Percentiles rank a stretch among this genome's conserved stretches.
These are phyloP conservation scores for Ennomos quercinarius DNA, from an alignment of 2,888 invertebrate species.

Conservation along the genomic window DNA sequence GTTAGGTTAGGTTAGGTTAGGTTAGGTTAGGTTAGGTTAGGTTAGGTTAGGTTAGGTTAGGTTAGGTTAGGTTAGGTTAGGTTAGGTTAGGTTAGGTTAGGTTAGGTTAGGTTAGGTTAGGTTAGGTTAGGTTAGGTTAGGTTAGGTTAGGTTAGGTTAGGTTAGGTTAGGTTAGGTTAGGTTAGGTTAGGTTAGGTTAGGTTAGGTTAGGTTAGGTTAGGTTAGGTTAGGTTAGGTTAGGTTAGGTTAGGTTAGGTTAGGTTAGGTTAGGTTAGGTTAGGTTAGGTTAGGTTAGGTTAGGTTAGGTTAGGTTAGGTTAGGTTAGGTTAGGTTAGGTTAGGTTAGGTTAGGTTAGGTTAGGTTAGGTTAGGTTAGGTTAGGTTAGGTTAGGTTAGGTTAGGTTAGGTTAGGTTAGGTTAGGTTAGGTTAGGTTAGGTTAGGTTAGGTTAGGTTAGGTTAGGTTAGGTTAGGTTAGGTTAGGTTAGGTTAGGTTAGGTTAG, in stretches of 20 bases:
- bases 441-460: slow-evolving; percentile 32
- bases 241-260: slow-evolving; percentile 12
- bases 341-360: slow-evolving; percentile 15
- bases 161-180: slow-evolving; percentile 12
- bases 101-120: slow-evolving; percentile 10
- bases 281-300: slow-evolving; percentile 12
- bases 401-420: slow-evolving; percentile 25
- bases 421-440: slow-evolving; percentile 25
- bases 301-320: slow-evolving; percentile 20
- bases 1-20: slow-evolving; percentile 15
- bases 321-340: slow-evolving; percentile 14
- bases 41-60: slow-evolving; percentile 12
- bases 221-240: slow-evolving; percentile 12
- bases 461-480: slow-evolving; percentile 36
- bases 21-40: slow-evolving; percentile 14
- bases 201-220: slow-evolving; percentile 12
- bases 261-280: slow-evolving; percentile 14
- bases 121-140: slow-evolving; percentile 13
- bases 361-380: slow-evolving; percentile 21
- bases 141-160: slow-evolving; percentile 15
- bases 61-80: slow-evolving; percentile 10
- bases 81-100: slow-evolving; percentile 10
- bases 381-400: slow-evolving; percentile 22
- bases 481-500: slow-evolving; percentile 35
- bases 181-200: slow-evolving; percentile 13